Conservation (phyloP, 2,113 vertebrate species). For the Nycticebus coucang region DNA sequence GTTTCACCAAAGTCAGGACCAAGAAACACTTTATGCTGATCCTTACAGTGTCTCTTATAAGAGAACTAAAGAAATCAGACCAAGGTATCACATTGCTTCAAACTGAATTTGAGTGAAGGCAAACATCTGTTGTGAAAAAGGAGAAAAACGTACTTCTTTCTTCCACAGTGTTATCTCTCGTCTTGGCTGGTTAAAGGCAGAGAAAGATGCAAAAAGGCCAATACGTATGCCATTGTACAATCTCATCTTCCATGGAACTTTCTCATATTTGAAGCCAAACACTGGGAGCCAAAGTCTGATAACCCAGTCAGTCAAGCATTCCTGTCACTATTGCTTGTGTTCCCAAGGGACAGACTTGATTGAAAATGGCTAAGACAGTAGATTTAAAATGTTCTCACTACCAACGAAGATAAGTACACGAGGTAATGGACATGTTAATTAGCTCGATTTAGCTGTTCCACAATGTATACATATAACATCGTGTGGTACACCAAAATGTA, state of each 20-base stretch:
- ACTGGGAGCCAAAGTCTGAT: background rate
- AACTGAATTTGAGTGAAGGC: background rate
- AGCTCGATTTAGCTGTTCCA: background rate
- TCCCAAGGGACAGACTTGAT: background rate
- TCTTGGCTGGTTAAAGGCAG: background rate
- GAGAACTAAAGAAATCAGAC: background rate
- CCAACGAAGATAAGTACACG: too few species aligned
- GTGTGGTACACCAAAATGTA: background rate
- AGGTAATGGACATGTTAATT: background rate
- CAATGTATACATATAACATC: too few species aligned
- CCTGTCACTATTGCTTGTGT: background rate
- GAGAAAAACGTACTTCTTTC: background rate
- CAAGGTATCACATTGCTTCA: background rate
- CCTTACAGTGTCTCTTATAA: background rate
- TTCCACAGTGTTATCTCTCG: background rate
- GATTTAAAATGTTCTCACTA: background rate
- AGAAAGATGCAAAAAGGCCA: too few species aligned
- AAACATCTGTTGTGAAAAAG: background rate
- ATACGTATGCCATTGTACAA: too few species aligned
- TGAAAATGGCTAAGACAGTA: background rate
- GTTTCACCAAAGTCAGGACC: background rate
- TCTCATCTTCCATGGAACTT: background rate
- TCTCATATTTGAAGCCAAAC: background rate
- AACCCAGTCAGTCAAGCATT: background rate
- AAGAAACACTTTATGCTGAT: background rate